Percentiles rank a stretch among this genome's conserved stretches.
Evolutionary conservation across 2,113 vertebrate genomes (phyloP).

Genomic region (Pygoscelis adeliae): DNA sequence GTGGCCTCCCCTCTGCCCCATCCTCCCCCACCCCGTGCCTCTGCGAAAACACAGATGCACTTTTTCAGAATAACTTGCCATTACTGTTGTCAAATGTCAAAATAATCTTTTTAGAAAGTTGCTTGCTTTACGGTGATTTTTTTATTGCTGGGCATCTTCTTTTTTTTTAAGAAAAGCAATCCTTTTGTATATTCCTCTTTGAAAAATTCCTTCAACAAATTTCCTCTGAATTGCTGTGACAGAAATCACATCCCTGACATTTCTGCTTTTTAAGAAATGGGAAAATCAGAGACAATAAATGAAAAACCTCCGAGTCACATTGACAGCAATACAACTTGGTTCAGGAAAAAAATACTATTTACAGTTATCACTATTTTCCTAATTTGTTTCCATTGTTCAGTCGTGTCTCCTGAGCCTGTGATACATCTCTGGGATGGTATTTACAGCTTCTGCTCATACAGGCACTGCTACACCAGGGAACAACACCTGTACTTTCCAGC

Average conservation of each 20-base stretch:
- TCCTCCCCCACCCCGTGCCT: neutral
- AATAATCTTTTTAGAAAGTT: neutral
- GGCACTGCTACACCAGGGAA: neutral
- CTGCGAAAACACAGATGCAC: fast-evolving
- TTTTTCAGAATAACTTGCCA: neutral
- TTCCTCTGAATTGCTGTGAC: neutral
- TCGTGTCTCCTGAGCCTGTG: neutral
- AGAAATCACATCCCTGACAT: neutral
- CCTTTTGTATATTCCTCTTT: neutral
- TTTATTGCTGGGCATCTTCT: neutral
- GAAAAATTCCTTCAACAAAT: neutral
- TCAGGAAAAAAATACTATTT: neutral
- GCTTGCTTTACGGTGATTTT: neutral
- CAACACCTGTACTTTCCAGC: neutral
- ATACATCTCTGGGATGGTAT: neutral
- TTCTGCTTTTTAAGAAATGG: neutral
- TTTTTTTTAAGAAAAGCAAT: neutral
- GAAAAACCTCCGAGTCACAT: neutral
- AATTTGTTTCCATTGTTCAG: neutral
- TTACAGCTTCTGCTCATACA: neutral
- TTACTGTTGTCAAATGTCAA: neutral
- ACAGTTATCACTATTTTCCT: neutral
- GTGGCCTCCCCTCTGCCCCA: neutral
- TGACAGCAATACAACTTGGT: neutral
- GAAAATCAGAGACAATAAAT: neutral